Conservation (phyloP, 1,140 invertebrate species). For the Antheraea pernyi region DNA sequence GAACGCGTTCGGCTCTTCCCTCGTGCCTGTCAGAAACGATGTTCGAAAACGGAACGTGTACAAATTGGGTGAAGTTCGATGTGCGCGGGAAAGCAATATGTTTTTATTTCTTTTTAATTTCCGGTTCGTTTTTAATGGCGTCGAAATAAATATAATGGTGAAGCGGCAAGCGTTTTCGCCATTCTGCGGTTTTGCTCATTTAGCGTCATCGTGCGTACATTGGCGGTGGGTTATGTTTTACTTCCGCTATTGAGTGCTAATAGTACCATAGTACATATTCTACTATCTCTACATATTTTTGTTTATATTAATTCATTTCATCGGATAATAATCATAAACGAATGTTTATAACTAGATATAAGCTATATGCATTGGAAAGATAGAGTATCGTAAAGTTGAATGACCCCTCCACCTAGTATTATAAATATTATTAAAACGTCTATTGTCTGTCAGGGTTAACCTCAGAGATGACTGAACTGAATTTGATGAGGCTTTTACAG, state of each 20-base stretch:
- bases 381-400: too few species aligned
- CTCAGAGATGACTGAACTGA: too few species aligned
- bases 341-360: too few species aligned
- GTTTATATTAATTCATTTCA: too few species aligned
- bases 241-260: not conserved
- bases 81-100: conserved; percentile 76
- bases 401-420: too few species aligned
- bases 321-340: too few species aligned
- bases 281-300: too few species aligned
- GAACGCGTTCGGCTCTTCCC: conserved; percentile 44
- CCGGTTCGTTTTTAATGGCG: conserved; percentile 76
- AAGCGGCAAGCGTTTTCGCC: conserved; percentile 69
- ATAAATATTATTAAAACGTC: too few species aligned
- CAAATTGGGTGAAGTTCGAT: conserved; percentile 75
- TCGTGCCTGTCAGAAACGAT: conserved; percentile 39
- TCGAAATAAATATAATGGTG: conserved; percentile 78
- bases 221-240: conserved; percentile 29
- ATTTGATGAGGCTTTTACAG: too few species aligned
- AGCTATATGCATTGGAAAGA: too few species aligned
- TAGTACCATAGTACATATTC: not conserved
- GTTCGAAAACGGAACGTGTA: conserved; percentile 71
- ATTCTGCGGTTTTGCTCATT: conserved; percentile 76
- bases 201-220: conserved; percentile 67
- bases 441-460: too few species aligned
- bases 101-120: conserved; percentile 79